These are phyloP conservation scores for Lophura nycthemera DNA, from an alignment of 2,113 vertebrate species.

Conservation along the genomic window DNA sequence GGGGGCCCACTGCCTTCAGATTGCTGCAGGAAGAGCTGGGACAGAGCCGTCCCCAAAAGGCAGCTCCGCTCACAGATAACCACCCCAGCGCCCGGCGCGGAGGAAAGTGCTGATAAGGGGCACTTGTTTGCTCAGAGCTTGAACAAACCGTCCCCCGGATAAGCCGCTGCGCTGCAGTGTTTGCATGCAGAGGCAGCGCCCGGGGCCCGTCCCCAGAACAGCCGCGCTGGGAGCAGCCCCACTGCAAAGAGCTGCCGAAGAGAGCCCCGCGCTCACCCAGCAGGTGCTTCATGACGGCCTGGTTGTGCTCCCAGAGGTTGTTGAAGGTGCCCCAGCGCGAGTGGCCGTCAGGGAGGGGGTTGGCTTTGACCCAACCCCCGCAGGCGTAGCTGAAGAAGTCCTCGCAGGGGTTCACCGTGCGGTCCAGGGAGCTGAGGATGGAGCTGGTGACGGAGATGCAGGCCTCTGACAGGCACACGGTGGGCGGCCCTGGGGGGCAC, in stretches of 20 bases:
- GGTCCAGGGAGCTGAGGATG: conserved; percentile 88
- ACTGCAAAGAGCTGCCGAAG: background rate
- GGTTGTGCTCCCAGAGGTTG: conserved; percentile 96
- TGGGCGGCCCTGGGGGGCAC: conserved; percentile 68
- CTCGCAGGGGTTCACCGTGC: conserved; percentile 88
- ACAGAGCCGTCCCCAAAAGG: background rate
- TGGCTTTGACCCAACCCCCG: conserved; percentile 93
- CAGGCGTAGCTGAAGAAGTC: conserved; percentile 95
- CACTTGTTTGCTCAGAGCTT: conserved; percentile 64
- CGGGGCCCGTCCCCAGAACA: background rate
- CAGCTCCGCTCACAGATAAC: conserved; percentile 42
- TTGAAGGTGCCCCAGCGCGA: conserved; percentile 96
- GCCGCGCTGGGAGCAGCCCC: background rate
- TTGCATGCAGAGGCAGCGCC: background rate
- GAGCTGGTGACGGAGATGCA: conserved; percentile 89
- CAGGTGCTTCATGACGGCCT: conserved; percentile 92
- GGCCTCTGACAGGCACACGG: conserved; percentile 85
- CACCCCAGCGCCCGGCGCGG: background rate
- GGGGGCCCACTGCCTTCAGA: conserved; percentile 23
- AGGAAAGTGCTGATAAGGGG: conserved; percentile 65
- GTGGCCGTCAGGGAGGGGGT: conserved; percentile 92
- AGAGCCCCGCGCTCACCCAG: conserved; percentile 77
- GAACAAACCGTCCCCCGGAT: conserved; percentile 31
- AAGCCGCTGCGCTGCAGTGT: accelerated
- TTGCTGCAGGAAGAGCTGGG: background rate